These are phyloP conservation scores for Lindbergichthys nudifrons DNA, from an alignment of 2,797 vertebrate genomes.

Conservation along the genomic window DNA sequence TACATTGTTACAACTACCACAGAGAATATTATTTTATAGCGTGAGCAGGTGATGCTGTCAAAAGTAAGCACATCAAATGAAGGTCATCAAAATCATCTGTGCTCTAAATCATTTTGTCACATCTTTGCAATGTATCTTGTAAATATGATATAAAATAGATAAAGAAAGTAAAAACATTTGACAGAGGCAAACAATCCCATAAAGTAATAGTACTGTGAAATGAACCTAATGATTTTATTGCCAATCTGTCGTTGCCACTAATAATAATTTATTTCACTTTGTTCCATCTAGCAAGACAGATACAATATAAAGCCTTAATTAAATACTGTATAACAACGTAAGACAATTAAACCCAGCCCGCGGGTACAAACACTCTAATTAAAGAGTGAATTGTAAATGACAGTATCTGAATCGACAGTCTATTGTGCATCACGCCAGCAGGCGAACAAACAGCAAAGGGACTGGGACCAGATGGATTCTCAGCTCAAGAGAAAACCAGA, in stretches of 20 bases:
- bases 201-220: no score
- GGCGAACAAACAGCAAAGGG: constrained; percentile 21
- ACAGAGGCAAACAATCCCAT: not conserved
- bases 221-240: not conserved
- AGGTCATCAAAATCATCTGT: not conserved
- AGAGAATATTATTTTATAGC: not conserved
- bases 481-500: constrained; percentile 31
- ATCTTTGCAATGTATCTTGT: not conserved
- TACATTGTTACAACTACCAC: not conserved
- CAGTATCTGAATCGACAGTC: constrained; percentile 31
- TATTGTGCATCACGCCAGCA: constrained; percentile 34
- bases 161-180: not conserved
- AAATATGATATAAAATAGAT: not conserved
- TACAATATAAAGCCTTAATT: not conserved
- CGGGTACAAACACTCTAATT: constrained; percentile 44
- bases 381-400: constrained; percentile 37
- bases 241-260: not conserved
- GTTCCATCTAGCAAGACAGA: not conserved
- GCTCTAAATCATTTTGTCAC: not conserved
- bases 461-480: constrained; percentile 49
- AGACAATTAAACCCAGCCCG: constrained; percentile 16
- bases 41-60: not conserved
- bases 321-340: not conserved
- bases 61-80: not conserved
- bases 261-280: not conserved